phyloP scores from a whole-genome alignment of 2,888 invertebrate species.

The Alviniconcha strummeri region DNA sequence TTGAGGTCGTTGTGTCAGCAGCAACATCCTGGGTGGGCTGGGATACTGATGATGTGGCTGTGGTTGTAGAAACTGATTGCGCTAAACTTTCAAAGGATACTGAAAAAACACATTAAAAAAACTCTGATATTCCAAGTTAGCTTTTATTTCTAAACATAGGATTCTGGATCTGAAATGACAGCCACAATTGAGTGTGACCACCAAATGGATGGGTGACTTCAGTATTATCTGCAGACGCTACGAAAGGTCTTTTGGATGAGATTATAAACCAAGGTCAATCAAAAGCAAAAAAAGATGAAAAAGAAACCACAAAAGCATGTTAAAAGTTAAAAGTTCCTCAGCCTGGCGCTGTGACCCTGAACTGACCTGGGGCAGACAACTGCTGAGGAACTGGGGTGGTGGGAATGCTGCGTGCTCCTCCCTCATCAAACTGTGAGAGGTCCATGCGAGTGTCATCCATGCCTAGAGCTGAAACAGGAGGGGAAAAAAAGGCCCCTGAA shows the following conservation, averaged over 20 bases:
- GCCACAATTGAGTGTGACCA: too few relatives aligned
- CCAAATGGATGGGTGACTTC: too few relatives aligned
- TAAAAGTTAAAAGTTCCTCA: too few relatives aligned
- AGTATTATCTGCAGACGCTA: too few relatives aligned
- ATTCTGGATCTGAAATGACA: background rate
- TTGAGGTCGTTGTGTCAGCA: background rate
- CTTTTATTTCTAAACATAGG: background rate
- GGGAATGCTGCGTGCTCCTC: slow-evolving; percentile 82
- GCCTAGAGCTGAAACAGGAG: slow-evolving; percentile 59
- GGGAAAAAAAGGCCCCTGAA: background rate
- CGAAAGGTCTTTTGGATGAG: too few relatives aligned
- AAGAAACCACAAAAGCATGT: too few relatives aligned
- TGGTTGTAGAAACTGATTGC: background rate
- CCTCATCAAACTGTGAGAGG: slow-evolving; percentile 80
- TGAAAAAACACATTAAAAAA: slow-evolving; percentile 1
- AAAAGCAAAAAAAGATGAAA: too few relatives aligned
- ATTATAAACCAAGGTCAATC: too few relatives aligned
- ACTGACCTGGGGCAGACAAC: slow-evolving; percentile 51
- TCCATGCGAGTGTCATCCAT: slow-evolving; percentile 87
- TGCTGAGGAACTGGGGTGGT: slow-evolving; percentile 74
- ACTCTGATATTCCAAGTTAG: background rate
- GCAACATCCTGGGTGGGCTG: background rate
- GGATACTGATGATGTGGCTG: background rate
- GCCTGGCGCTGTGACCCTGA: background rate
- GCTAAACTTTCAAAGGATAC: slow-evolving; percentile 19